Conservation (phyloP, 2,888 invertebrate species). For the Xestoiulus laeticollis region DNA sequence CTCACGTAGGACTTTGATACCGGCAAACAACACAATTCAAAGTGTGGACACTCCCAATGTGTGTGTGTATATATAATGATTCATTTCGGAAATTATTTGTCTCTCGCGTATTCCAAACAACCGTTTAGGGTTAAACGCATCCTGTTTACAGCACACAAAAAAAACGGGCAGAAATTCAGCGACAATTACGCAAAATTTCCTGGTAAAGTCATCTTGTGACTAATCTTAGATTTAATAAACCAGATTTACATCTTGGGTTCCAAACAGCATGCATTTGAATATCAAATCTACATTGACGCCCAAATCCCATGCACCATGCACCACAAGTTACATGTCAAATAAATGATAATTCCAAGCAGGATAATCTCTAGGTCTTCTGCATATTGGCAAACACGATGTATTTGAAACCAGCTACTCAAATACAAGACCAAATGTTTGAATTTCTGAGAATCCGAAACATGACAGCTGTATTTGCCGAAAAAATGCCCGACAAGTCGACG, state of each 20-base stretch:
- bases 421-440: too few species aligned
- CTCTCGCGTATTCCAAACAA: conserved; percentile 17
- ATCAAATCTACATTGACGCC: not conserved
- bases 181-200: not conserved
- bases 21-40: not conserved
- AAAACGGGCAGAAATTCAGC: not conserved
- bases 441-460: too few species aligned
- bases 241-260: not conserved
- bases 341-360: too few species aligned
- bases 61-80: conserved; percentile 16
- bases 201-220: not conserved
- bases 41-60: conserved; percentile 36
- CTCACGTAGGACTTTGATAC: conserved; percentile 11
- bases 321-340: too few species aligned
- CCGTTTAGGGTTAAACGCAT: conserved; percentile 17
- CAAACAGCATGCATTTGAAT: not conserved
- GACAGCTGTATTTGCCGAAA: too few species aligned
- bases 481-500: too few species aligned
- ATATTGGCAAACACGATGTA: too few species aligned
- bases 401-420: too few species aligned
- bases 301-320: too few species aligned
- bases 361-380: too few species aligned
- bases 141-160: conserved; percentile 39
- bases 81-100: conserved; percentile 16
- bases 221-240: not conserved